Base-by-base conservation (phyloP, 2,113 vertebrate species). In the Odontesthes bonariensis region DNA sequence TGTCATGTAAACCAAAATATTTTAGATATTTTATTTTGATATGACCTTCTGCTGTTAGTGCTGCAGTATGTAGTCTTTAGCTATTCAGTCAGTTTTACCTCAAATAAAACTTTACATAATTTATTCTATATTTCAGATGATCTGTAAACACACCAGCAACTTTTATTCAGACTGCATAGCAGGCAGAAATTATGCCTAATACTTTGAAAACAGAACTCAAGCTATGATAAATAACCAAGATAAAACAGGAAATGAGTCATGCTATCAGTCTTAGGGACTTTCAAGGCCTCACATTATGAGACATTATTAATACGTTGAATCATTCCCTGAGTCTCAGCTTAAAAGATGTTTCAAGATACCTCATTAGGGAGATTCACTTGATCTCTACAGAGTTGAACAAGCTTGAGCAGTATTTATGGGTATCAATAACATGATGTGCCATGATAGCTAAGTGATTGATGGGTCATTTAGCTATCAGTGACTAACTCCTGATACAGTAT, bases 361-460 rank as follows among this genome's bases (percentile, higher is more conserved):
- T 6, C 5, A 47, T 19, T 17, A 19, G 46, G 46, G 46, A 47
- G 46, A 14, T 47, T 5, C 5, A 6, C 14, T 47, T 54, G 14
- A 55, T 31, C 6, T 55, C 11, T 31, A 3, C 23, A 40, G 16
- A 27, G 38, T 20, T 6, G 10, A 51, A 42, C 38, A 40, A 55
- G 51, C 20, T 27, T 67, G 33, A 54, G 31, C 20, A 19, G 1
- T 42, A 56, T 56, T 14, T 19, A 40, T 42, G 53, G 32, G 40
- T 44, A 56, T 46, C 16, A 68, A 44, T 56, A n/a, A 55, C 12
- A 27, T 14, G 12, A 17, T 54, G 49, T 33, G 55, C 22, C 27
- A 46, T 47, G 16, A 51, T 44, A n/a, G 31, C 23, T 0, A 58
- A 74, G 47, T 79, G 61, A 78, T 40, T 65, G 59, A 69, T 49